Conservation (phyloP, 1,140 invertebrate species). For the Lucilia cuprina region DNA sequence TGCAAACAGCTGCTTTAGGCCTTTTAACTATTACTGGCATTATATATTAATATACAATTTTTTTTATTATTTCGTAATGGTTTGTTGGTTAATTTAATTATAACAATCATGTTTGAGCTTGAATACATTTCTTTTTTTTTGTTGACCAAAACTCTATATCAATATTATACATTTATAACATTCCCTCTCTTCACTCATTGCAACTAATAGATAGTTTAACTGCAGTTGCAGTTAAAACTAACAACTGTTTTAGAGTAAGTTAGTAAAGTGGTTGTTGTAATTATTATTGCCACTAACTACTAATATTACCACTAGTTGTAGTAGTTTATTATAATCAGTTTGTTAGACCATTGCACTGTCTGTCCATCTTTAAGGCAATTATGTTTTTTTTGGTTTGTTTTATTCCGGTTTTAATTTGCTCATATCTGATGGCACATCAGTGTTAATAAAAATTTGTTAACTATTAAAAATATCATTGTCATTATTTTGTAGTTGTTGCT, state of each 20-base stretch:
- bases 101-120: neutral
- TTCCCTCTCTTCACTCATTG: no score
- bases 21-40: neutral
- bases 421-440: neutral
- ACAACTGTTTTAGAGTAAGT: no score
- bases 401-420: neutral
- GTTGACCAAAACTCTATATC: neutral
- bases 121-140: neutral
- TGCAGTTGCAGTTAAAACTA: no score
- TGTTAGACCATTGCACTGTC: neutral
- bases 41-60: neutral
- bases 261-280: no score
- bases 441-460: constrained; percentile 14
- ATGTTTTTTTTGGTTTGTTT: neutral
- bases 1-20: neutral
- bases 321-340: neutral
- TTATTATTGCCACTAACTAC: no score
- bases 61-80: neutral
- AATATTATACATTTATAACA: neutral
- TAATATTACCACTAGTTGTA: neutral
- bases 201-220: no score
- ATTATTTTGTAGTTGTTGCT: neutral
- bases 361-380: neutral
- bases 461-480: neutral
- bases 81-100: constrained; percentile 12